Evolutionary conservation across 2,888 invertebrate genomes (phyloP).

Genomic region (Agrilus mali): DNA sequence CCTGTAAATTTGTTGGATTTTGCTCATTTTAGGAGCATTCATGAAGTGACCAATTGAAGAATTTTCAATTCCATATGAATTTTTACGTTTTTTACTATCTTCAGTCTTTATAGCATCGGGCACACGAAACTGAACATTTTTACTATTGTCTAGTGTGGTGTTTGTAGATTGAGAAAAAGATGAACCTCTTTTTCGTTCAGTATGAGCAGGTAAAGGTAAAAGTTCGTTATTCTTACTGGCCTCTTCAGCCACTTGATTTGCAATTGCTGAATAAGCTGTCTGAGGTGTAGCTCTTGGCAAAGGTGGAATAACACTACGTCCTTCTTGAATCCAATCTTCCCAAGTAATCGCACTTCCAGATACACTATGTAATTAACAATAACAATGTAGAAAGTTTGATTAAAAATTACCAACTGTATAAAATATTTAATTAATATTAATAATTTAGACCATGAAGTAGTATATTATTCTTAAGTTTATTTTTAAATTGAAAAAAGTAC

Average conservation of each 20-base stretch:
- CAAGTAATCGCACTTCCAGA: conserved; percentile 54
- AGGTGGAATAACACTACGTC: conserved; percentile 69
- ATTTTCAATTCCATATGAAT: conserved; percentile 23
- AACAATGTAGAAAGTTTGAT: background rate
- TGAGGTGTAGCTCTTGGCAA: conserved; percentile 75
- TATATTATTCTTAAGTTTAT: too few species aligned
- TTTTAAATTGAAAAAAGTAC: too few species aligned
- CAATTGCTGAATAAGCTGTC: conserved; percentile 71
- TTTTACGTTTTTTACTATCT: conserved; percentile 29
- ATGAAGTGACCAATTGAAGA: conserved; percentile 29
- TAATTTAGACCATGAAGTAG: too few species aligned
- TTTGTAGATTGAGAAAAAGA: conserved; percentile 17
- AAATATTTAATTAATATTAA: too few species aligned
- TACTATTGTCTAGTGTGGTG: conserved; percentile 16
- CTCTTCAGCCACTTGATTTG: conserved; percentile 62
- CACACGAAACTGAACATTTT: conserved; percentile 23
- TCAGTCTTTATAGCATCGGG: conserved; percentile 25
- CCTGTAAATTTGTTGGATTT: conserved; percentile 34
- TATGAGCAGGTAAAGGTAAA: conserved; percentile 37
- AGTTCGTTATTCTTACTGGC: conserved; percentile 51
- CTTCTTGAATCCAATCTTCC: conserved; percentile 75
- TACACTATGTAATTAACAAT: conserved; percentile 34
- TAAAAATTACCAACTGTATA: too few species aligned
- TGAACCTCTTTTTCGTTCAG: conserved; percentile 30
- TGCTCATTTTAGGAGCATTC: conserved; percentile 29